phyloP scores from a whole-genome alignment of 2,113 vertebrate genomes.

The Rhinoptilus africanus region DNA sequence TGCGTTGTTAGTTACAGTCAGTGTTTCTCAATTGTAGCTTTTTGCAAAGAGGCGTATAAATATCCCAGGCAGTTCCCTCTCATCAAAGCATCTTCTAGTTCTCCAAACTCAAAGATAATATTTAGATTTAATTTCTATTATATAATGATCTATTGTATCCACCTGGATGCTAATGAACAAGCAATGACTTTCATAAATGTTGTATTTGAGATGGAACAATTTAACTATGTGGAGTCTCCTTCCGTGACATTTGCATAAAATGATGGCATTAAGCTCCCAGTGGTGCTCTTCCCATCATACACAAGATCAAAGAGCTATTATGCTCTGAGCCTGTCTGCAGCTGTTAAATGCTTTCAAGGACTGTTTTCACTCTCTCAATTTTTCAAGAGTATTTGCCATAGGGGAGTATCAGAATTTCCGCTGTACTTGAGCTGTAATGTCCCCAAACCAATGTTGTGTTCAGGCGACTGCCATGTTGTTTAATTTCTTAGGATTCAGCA shows the following conservation, averaged over 20 bases:
- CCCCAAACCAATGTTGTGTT: neutral
- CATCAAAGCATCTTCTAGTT: neutral
- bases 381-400: neutral
- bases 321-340: conserved; percentile 2
- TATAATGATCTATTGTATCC: neutral
- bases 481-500: neutral
- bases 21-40: neutral
- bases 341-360: neutral
- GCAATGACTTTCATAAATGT: conserved; percentile 12
- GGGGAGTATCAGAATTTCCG: neutral
- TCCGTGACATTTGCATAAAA: conserved; percentile 19
- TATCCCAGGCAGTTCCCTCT: neutral
- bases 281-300: conserved; percentile 1
- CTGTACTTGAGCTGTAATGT: neutral
- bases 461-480: neutral
- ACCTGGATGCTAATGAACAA: neutral
- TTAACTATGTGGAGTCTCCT: neutral
- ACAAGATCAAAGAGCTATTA: conserved; percentile 34
- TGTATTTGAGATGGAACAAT: neutral
- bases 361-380: neutral
- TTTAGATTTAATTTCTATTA: neutral
- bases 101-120: neutral
- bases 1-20: neutral
- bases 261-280: conserved; percentile 31
- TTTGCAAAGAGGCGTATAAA: neutral